A percentile compares a stretch with the other conserved stretches of the same genome.
These are phyloP conservation scores for Leptodactylus fuscus DNA, from an alignment of 2,113 vertebrate species.

Conservation along the genomic window DNA sequence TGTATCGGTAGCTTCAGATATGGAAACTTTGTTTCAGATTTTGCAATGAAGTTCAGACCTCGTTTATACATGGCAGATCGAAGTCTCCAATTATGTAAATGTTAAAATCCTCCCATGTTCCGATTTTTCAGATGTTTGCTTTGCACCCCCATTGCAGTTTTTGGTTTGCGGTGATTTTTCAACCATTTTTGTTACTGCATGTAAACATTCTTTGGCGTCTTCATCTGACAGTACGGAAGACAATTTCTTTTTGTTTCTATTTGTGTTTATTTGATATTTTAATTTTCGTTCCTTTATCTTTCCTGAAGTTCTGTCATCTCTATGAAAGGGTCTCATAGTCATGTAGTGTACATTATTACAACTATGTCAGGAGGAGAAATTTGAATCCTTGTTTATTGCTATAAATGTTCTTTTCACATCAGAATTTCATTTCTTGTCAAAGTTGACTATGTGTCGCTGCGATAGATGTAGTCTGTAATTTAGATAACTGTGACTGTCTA, in stretches of 20 bases:
- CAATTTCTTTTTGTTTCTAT: not conserved
- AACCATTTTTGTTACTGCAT: too few species aligned
- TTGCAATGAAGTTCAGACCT: too few species aligned
- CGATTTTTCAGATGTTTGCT: too few species aligned
- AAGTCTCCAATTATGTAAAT: too few species aligned
- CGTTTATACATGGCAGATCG: too few species aligned
- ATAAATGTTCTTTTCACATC: constrained; percentile 35
- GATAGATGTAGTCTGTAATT: constrained; percentile 43
- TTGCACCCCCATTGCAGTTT: too few species aligned
- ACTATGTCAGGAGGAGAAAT: not conserved
- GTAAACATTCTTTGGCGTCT: not conserved
- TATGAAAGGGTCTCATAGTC: not conserved
- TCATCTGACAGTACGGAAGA: not conserved
- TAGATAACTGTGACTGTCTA: constrained; percentile 45
- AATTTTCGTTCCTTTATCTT: not conserved
- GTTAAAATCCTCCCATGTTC: too few species aligned
- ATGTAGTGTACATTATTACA: not conserved
- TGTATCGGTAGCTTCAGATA: too few species aligned
- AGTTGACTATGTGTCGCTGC: constrained; percentile 20
- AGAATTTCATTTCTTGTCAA: constrained; percentile 35
- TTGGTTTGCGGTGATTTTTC: too few species aligned
- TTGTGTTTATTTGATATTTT: not conserved
- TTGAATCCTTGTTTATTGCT: not conserved
- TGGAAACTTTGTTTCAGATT: too few species aligned
- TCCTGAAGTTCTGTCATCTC: not conserved